Base-by-base conservation (phyloP, 2,797 vertebrate genomes). In the Sebastes reedi region DNA sequence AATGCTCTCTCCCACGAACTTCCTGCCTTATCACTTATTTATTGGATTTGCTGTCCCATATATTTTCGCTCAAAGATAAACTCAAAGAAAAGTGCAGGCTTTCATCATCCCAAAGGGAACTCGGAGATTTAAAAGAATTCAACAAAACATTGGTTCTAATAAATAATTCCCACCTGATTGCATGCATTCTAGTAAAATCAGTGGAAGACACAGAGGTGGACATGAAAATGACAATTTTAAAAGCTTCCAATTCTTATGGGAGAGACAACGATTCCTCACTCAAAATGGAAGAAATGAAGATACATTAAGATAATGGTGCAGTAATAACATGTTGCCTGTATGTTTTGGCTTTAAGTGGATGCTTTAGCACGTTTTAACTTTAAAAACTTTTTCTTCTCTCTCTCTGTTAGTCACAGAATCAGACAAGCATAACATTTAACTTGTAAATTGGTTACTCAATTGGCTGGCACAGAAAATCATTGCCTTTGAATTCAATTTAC, bases 1-100 rank as follows among this genome's bases (percentile, higher is more conserved):
- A 91, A 94, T 93, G 90, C 91, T 88, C 90, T 86, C 87, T 83
- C 82, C 89, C 66, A 80, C 83, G 68, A 93, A 93, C 90, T 92
- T 94, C 89, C 90, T 89, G 79, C 87, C 88, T 94, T 93, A 94
- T 95, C 90, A 91, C 83, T 93, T 95, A 94, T 95, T 94, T 93
- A 95, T 92, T 91, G 88, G 89, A 93, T 93, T 89, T 91, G 87
- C 90, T 92, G 91, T 93, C 90, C 92, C 87, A 91, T 89, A 93
- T 90, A 91, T 94, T 94, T 93, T 85, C 79, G 70, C 84, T 90
- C 82, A 89, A 82, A 93, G 90, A 94, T 92, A 93, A 93, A 93
- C 84, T 89, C 84, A 86, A 88, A 88, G 83, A 81, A 90, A 85
- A 91, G 86, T 89, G 87, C 79, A 73, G 79, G 66, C 88, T 92